Percentiles rank a stretch among this genome's conserved stretches.
Conservation (phyloP, 2,888 invertebrate species). For the Cataglyphis albicans region DNA sequence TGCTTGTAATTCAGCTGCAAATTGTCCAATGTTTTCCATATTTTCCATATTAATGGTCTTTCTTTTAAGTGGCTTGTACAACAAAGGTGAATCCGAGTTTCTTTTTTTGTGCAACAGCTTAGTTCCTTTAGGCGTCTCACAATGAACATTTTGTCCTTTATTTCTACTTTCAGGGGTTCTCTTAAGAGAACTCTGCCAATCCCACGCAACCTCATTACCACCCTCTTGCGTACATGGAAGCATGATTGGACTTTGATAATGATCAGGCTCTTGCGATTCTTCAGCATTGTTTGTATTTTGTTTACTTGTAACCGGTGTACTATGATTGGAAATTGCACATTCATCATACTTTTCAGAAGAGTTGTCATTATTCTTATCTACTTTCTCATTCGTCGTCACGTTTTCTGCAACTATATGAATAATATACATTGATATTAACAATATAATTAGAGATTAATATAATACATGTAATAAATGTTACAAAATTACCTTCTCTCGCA, state of each 20-base stretch:
- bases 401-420: not conserved
- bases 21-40: constrained; percentile 74
- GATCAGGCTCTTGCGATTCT: constrained; percentile 68
- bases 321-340: constrained; percentile 54
- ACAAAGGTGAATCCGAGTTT: constrained; percentile 78
- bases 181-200: constrained; percentile 85
- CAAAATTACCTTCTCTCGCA: not conserved
- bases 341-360: constrained; percentile 36
- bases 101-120: constrained; percentile 75
- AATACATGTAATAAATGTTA: too few species aligned
- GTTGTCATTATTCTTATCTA: constrained; percentile 23
- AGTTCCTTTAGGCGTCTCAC: constrained; percentile 76
- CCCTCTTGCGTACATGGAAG: constrained; percentile 85
- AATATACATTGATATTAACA: not conserved
- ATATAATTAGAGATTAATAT: not conserved
- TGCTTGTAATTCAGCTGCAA: constrained; percentile 77
- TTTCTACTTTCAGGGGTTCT: constrained; percentile 53
- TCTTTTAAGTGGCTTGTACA: constrained; percentile 77
- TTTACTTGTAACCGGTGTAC: constrained; percentile 71
- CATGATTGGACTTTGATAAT: constrained; percentile 78
- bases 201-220: constrained; percentile 86
- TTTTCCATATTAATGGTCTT: constrained; percentile 74
- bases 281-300: constrained; percentile 35
- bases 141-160: constrained; percentile 10
- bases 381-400: not conserved